These are phyloP conservation scores for Actias luna DNA, from an alignment of 2,888 invertebrate species.

Conservation along the genomic window DNA sequence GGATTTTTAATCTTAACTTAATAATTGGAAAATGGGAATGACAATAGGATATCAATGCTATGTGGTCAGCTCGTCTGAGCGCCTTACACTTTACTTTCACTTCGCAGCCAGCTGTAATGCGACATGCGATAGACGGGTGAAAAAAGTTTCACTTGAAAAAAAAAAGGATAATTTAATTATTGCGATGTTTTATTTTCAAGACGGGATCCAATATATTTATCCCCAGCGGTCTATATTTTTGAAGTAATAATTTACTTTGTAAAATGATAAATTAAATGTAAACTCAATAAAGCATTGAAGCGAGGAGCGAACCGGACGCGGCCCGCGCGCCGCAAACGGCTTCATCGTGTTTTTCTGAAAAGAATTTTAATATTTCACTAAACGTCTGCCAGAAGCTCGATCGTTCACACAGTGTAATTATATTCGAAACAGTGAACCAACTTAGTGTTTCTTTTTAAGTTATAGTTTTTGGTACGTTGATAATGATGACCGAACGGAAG, in stretches of 20 bases:
- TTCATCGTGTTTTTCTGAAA: not conserved
- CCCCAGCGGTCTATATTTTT: not conserved
- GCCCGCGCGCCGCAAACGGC: not conserved
- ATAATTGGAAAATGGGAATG: no score
- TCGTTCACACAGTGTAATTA: not conserved
- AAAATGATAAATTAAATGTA: conserved; percentile 7
- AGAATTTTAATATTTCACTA: conserved; percentile 11
- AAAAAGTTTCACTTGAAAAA: no score
- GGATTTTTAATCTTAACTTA: no score
- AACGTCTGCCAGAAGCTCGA: not conserved
- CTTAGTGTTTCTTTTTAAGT: not conserved
- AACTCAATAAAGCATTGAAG: not conserved
- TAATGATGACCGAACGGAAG: no score
- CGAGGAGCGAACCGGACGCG: not conserved
- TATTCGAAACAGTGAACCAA: not conserved
- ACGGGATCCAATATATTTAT: not conserved
- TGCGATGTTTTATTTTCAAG: not conserved
- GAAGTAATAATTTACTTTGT: conserved; percentile 1
- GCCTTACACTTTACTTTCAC: no score
- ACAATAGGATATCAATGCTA: no score
- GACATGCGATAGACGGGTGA: no score
- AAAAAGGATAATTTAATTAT: no score
- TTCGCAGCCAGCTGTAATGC: no score
- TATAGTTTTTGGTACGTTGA: no score
- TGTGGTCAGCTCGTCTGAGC: no score